Evolutionary conservation across 1,140 invertebrate species (phyloP).

Genomic region (Zaprionus ghesquierei): DNA sequence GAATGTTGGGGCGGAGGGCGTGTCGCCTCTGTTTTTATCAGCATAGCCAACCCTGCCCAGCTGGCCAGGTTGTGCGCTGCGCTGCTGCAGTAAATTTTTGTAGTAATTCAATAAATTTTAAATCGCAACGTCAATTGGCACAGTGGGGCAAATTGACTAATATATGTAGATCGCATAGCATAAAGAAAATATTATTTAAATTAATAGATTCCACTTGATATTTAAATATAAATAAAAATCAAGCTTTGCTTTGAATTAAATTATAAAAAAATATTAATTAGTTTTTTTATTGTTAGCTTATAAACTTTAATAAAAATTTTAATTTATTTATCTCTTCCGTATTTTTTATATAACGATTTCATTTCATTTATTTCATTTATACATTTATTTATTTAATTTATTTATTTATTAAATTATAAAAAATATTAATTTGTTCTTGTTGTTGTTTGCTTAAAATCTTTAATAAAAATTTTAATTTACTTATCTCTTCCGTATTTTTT

Average conservation of each 20-base stretch:
- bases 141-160: conserved; percentile 20
- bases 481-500: no score
- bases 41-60: conserved; percentile 8
- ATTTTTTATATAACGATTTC: no score
- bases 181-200: neutral
- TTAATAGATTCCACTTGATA: neutral
- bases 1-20: neutral
- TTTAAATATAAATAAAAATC: neutral
- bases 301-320: no score
- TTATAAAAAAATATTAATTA: no score
- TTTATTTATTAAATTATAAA: no score
- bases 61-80: conserved; percentile 42
- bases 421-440: no score
- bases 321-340: no score
- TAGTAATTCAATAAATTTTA: conserved; percentile 51
- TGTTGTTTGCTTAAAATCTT: no score
- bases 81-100: conserved; percentile 31
- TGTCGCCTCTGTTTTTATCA: conserved; percentile 6
- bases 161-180: neutral
- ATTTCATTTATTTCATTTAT: neutral
- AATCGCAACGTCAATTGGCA: conserved; percentile 47
- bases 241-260: no score
- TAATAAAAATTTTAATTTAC: no score
- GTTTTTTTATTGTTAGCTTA: no score
- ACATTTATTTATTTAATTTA: no score